A percentile compares a stretch with the other conserved stretches of the same genome.
Evolutionary conservation across 2,888 invertebrate genomes (phyloP).

Genomic region (Yponomeuta malinellus): DNA sequence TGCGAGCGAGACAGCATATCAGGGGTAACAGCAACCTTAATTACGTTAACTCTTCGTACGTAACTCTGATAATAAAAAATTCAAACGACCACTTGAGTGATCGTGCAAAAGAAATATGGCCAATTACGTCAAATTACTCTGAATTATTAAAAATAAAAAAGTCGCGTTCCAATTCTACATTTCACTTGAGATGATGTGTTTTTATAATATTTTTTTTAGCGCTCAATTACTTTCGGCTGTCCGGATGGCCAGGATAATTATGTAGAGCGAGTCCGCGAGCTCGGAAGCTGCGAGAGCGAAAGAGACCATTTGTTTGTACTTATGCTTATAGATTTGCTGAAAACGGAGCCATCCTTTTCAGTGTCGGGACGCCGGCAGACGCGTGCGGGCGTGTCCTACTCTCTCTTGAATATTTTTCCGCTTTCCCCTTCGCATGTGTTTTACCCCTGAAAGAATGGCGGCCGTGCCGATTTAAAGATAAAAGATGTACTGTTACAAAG

Average conservation of each 20-base stretch:
- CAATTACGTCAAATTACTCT: too few species aligned
- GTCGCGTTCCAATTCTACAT: conserved; percentile 30
- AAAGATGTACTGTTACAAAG: background rate
- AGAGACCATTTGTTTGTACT: conserved; percentile 44
- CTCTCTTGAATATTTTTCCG: conserved; percentile 32
- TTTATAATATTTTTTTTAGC: conserved; percentile 36
- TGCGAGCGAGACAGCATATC: too few species aligned
- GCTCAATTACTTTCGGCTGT: conserved; percentile 33
- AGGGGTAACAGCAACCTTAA: too few species aligned
- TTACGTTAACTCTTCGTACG: too few species aligned
- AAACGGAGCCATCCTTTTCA: conserved; percentile 44
- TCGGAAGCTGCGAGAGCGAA: conserved; percentile 13
- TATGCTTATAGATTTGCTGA: conserved; percentile 70
- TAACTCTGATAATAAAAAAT: too few species aligned
- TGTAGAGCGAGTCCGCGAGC: conserved; percentile 29
- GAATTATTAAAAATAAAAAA: too few species aligned
- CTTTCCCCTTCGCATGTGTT: conserved; percentile 23
- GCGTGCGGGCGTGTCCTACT: conserved; percentile 25
- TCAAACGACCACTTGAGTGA: too few species aligned
- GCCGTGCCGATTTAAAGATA: conserved; percentile 15
- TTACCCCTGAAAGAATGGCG: conserved; percentile 17
- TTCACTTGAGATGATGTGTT: conserved; percentile 34
- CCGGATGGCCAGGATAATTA: conserved; percentile 46
- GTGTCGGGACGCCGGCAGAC: conserved; percentile 26
- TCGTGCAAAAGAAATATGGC: too few species aligned